Conservation (phyloP, 2,797 vertebrate genomes). For the Spheniscus humboldti region DNA sequence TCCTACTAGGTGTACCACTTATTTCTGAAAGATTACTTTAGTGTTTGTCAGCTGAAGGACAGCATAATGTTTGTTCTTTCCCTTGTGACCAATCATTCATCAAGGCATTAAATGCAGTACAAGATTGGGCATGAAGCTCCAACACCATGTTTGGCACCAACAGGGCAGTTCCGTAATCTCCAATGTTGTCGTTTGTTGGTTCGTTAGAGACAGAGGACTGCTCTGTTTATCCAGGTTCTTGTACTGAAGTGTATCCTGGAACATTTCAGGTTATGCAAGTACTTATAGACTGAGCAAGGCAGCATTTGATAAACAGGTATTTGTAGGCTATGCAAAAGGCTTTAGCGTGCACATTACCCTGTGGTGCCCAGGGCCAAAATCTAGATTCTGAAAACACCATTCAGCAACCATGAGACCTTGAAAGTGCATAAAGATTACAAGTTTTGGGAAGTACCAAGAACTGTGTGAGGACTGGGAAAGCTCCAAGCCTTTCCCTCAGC, state of each 20-base stretch:
- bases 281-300: background rate
- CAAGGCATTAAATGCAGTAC: background rate
- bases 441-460: background rate
- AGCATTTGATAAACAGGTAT: background rate
- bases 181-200: background rate
- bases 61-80: background rate
- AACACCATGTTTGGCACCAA: background rate
- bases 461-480: background rate
- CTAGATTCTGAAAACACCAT: background rate
- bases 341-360: background rate
- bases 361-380: background rate
- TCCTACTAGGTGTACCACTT: background rate
- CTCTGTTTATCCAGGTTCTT: background rate
- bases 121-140: constrained; percentile 15
- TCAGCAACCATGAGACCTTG: background rate
- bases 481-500: background rate
- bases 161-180: background rate
- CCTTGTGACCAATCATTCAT: background rate
- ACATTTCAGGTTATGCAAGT: background rate
- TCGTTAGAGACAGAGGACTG: background rate
- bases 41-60: background rate
- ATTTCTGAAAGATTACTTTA: background rate
- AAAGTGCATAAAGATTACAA: background rate
- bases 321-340: background rate
- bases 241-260: background rate